phyloP scores from a whole-genome alignment of 2,113 vertebrate species.

The Nematolebias whitei region DNA sequence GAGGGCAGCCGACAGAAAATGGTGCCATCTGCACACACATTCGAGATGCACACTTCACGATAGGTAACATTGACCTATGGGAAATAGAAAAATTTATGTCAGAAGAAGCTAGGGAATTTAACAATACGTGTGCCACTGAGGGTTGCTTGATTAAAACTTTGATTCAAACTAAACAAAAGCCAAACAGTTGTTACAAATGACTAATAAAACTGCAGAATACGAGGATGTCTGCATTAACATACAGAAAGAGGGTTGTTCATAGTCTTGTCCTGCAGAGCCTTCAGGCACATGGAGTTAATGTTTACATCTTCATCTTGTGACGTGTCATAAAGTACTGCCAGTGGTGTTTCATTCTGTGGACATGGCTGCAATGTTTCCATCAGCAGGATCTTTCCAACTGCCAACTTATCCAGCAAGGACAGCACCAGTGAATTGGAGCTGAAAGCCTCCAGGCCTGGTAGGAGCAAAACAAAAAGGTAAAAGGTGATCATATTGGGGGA shows the following conservation, averaged over 20 bases:
- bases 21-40: slow-evolving; percentile 87
- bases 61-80: slow-evolving; percentile 84
- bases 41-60: slow-evolving; percentile 85
- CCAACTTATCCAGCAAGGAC: slow-evolving; percentile 83
- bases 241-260: slow-evolving; percentile 88
- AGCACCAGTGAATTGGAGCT: slow-evolving; percentile 83
- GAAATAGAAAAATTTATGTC: slow-evolving; percentile 24
- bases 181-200: neutral
- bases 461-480: neutral
- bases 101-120: neutral
- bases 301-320: slow-evolving; percentile 92
- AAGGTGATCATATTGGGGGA: too few species aligned
- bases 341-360: slow-evolving; percentile 73
- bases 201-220: neutral
- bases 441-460: slow-evolving; percentile 85
- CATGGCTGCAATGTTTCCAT: slow-evolving; percentile 87
- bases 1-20: slow-evolving; percentile 91
- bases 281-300: slow-evolving; percentile 87
- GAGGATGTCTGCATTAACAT: neutral
- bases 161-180: slow-evolving; percentile 4
- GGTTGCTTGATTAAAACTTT: neutral
- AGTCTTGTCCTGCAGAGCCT: slow-evolving; percentile 84
- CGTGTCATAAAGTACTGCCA: slow-evolving; percentile 90
- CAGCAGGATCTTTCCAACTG: slow-evolving; percentile 87
- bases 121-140: neutral